A percentile compares a stretch with the other conserved stretches of the same genome.
These are phyloP conservation scores for Australoheros scitulus DNA, from an alignment of 2,113 vertebrate species.

Conservation along the genomic window DNA sequence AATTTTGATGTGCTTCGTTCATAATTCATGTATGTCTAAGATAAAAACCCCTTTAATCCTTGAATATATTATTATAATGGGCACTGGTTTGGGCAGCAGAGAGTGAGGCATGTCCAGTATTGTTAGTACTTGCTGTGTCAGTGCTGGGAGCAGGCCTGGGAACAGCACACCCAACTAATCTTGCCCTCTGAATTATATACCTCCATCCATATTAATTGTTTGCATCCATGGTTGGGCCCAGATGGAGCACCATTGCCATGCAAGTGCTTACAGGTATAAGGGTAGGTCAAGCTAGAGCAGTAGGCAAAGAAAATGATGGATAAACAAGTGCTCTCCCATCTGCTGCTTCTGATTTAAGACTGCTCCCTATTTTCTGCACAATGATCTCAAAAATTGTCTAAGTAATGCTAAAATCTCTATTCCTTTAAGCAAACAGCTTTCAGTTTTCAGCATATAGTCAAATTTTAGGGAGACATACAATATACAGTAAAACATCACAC, in stretches of 20 bases:
- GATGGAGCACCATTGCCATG: slow-evolving; percentile 64
- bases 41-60: slow-evolving; percentile 85
- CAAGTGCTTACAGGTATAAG: slow-evolving; percentile 61
- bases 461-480: too few species aligned
- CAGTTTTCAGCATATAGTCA: too few species aligned
- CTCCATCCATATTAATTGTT: slow-evolving; percentile 73
- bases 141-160: slow-evolving; percentile 66
- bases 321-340: not conserved
- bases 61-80: slow-evolving; percentile 87
- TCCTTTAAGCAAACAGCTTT: too few species aligned
- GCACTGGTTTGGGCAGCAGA: slow-evolving; percentile 72
- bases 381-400: not conserved
- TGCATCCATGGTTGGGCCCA: slow-evolving; percentile 41
- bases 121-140: slow-evolving; percentile 79
- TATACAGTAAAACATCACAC: too few species aligned
- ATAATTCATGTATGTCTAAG: slow-evolving; percentile 84
- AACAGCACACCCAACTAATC: slow-evolving; percentile 71
- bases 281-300: not conserved
- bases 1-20: slow-evolving; percentile 81
- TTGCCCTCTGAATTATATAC: slow-evolving; percentile 81
- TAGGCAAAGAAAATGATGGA: not conserved
- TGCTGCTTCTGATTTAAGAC: not conserved
- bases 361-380: too few species aligned
- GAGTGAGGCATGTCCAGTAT: slow-evolving; percentile 76
- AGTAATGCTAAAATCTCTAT: too few species aligned